Evolutionary conservation across 2,113 vertebrate species (phyloP).

Genomic region (Actinemys pallida): DNA sequence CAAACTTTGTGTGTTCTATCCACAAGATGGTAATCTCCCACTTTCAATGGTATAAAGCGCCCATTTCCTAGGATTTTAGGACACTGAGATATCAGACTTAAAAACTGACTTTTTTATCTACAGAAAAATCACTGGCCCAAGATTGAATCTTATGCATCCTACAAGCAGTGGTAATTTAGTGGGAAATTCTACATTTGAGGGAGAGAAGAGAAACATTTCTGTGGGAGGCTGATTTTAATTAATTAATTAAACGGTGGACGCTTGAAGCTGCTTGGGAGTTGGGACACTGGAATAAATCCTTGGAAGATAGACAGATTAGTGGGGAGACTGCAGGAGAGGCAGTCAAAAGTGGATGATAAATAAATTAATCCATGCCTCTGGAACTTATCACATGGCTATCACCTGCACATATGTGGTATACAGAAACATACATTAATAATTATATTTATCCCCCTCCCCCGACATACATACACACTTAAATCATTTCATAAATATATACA

Average conservation of each 20-base stretch:
- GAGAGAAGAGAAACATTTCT: conserved; percentile 9
- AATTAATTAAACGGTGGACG: conserved; percentile 29
- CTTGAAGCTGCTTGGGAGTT: neutral
- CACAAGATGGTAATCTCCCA: neutral
- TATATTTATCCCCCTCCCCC: neutral
- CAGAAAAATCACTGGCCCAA: conserved; percentile 29
- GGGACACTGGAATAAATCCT: neutral
- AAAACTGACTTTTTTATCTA: neutral
- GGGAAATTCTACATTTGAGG: neutral
- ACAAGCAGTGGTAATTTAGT: conserved; percentile 5
- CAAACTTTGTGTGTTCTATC: accelerated
- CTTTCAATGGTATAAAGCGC: neutral
- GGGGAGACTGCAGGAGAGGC: neutral
- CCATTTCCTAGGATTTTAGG: neutral
- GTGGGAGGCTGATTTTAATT: neutral
- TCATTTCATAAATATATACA: neutral
- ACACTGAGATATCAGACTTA: neutral
- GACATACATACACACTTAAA: neutral
- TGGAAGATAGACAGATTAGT: neutral
- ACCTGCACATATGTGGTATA: neutral
- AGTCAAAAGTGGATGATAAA: neutral
- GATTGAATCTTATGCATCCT: neutral
- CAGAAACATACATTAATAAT: neutral
- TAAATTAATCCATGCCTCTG: conserved; percentile 30
- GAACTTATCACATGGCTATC: conserved; percentile 3